Evolutionary conservation across 1,140 invertebrate genomes (phyloP).

Genomic region (Littorina saxatilis): DNA sequence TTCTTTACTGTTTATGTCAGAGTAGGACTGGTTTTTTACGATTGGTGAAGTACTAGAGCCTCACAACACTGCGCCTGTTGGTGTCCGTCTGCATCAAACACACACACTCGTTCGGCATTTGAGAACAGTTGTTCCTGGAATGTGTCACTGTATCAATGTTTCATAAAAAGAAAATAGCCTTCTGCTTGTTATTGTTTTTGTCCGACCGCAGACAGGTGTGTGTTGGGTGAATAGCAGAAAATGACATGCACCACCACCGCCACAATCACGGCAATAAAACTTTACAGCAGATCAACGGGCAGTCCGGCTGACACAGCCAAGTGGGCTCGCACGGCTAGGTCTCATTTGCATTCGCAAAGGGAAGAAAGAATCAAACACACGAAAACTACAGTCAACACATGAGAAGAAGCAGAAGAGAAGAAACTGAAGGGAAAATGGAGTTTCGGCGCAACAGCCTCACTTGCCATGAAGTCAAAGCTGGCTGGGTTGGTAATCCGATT

Average conservation of each 20-base stretch:
- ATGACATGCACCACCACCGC: too few relatives aligned
- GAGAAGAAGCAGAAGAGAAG: neutral
- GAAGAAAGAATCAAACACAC: too few relatives aligned
- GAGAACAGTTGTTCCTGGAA: neutral
- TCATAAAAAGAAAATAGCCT: neutral
- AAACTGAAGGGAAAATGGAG: neutral
- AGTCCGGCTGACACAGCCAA: neutral
- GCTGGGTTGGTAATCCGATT: neutral
- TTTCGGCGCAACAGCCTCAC: neutral
- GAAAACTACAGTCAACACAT: neutral
- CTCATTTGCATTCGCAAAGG: neutral
- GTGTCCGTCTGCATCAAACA: neutral
- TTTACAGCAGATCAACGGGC: neutral
- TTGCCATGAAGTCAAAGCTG: neutral
- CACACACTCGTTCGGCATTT: neutral
- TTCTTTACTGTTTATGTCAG: neutral
- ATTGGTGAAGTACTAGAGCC: neutral
- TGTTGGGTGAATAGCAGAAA: too few relatives aligned
- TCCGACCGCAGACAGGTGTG: too few relatives aligned
- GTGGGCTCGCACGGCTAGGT: neutral
- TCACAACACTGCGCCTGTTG: neutral
- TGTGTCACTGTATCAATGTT: neutral
- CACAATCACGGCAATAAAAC: neutral
- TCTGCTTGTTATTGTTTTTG: neutral
- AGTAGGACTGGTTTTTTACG: too few relatives aligned